A percentile compares a stretch with the other conserved stretches of the same genome.
These are phyloP conservation scores for Diaphora mendica DNA, from an alignment of 2,888 invertebrate genomes.

Conservation along the genomic window DNA sequence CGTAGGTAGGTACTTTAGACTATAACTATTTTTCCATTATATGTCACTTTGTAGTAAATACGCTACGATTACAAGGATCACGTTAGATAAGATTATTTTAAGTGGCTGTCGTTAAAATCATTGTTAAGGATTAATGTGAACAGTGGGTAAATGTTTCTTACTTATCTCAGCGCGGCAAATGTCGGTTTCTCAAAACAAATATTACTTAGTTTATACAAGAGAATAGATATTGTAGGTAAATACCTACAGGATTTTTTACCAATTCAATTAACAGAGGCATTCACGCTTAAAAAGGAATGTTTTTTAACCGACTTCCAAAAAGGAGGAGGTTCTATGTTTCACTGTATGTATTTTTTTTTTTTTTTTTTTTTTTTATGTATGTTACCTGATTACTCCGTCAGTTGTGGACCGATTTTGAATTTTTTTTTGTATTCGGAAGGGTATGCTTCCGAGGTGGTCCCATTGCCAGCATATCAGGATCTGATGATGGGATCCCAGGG, in stretches of 20 bases:
- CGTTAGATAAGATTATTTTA: constrained; percentile 5
- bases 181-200: neutral
- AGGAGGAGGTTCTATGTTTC: no score
- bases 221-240: neutral
- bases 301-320: no score
- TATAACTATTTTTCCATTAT: neutral
- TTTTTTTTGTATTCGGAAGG: no score
- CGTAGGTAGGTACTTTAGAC: neutral
- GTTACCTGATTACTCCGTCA: no score
- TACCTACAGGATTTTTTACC: neutral
- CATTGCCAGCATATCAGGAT: no score
- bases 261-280: no score
- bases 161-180: neutral
- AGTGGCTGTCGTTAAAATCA: constrained; percentile 4
- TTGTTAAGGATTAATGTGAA: constrained; percentile 9
- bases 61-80: neutral
- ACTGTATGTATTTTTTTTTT: no score
- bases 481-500: no score
- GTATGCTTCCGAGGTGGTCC: no score
- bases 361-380: no score
- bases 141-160: neutral
- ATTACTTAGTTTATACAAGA: neutral
- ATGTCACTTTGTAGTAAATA: constrained; percentile 2
- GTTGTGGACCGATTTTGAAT: no score
- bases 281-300: no score